Percentiles rank a stretch among this genome's conserved stretches.
Evolutionary conservation across 2,113 vertebrate species (phyloP).

Genomic region (Ochotona curzoniae): DNA sequence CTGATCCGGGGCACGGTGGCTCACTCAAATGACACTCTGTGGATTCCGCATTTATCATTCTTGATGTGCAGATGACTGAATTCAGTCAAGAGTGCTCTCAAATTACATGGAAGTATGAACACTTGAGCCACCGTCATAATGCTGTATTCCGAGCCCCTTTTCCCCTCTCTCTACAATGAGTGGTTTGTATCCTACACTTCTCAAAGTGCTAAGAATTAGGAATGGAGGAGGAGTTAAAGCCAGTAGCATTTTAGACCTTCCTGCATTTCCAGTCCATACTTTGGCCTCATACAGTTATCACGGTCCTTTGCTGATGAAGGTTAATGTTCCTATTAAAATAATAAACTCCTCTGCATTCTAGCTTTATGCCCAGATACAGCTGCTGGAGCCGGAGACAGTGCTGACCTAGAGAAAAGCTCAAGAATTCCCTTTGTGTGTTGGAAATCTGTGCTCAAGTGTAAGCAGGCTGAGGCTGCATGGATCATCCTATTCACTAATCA

Average conservation of each 20-base stretch:
- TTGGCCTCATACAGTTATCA: not conserved
- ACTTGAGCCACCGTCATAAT: not conserved
- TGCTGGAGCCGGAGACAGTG: not conserved
- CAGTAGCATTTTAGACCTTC: not conserved
- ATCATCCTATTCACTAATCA: not conserved
- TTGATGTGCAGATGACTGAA: not conserved
- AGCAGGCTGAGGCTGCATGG: not conserved
- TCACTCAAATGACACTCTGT: not conserved
- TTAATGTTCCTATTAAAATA: not conserved
- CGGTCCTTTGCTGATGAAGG: not conserved
- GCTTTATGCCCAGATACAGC: not conserved
- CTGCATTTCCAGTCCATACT: not conserved
- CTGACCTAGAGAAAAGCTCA: not conserved
- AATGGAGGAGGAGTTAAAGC: not conserved
- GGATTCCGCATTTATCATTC: not conserved
- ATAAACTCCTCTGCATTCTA: not conserved
- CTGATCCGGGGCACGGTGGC: not conserved
- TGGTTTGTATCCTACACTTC: not conserved
- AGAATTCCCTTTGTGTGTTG: not conserved
- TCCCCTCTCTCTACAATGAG: not conserved
- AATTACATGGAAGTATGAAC: not conserved
- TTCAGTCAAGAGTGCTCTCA: not conserved
- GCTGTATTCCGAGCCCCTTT: not conserved
- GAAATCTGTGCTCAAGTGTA: not conserved
- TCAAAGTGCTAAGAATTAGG: not conserved